These are phyloP conservation scores for Bovichtus diacanthus DNA, from an alignment of 2,797 vertebrate genomes.

Conservation along the genomic window DNA sequence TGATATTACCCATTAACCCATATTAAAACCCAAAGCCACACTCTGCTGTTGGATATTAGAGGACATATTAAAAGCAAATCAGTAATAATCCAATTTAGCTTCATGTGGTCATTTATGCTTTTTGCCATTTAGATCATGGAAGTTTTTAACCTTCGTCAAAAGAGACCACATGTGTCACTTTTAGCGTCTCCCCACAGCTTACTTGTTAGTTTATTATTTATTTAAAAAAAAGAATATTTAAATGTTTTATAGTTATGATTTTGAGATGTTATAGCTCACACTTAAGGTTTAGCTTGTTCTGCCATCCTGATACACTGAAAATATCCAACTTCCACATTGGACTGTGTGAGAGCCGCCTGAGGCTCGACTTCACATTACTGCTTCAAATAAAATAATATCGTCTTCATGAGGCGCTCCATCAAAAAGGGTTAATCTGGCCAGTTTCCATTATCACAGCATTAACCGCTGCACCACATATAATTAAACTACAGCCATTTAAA, in stretches of 20 bases:
- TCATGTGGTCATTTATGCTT: not conserved
- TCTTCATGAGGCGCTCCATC: not conserved
- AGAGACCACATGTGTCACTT: not conserved
- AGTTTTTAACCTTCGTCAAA: not conserved
- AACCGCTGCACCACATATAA: conserved; percentile 6
- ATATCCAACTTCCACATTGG: not conserved
- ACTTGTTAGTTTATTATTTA: no score
- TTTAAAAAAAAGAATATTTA: no score
- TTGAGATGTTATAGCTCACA: not conserved
- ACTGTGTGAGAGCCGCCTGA: not conserved
- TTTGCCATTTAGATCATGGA: not conserved
- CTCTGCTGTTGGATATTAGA: not conserved
- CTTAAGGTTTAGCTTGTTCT: not conserved
- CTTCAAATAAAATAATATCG: not conserved
- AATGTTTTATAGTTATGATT: no score
- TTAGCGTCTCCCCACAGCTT: not conserved
- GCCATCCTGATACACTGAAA: not conserved
- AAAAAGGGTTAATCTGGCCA: conserved; percentile 5
- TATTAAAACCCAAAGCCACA: not conserved
- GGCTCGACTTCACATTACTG: not conserved
- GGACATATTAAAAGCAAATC: not conserved
- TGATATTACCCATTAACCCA: not conserved
- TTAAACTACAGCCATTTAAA: conserved; percentile 8
- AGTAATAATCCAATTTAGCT: not conserved
- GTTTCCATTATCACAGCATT: conserved; percentile 18